Evolutionary conservation across 1,140 invertebrate genomes (phyloP).

Genomic region (Uloborus diversus): DNA sequence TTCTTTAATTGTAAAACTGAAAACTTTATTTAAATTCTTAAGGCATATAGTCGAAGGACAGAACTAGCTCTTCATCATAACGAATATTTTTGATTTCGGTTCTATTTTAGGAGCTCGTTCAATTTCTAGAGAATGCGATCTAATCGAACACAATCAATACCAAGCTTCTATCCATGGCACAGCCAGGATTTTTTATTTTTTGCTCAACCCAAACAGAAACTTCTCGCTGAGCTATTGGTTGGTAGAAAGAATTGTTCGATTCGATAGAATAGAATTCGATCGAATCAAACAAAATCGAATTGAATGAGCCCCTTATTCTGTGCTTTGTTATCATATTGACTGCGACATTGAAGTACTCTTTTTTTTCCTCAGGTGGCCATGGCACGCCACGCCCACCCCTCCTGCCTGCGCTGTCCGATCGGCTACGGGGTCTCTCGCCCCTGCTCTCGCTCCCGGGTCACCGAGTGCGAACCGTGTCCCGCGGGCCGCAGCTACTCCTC

Average conservation of each 20-base stretch:
- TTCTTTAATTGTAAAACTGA: no score
- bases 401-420: constrained; percentile 41
- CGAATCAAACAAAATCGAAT: no score
- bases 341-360: not conserved
- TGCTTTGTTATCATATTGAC: not conserved
- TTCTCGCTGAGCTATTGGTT: not conserved
- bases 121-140: no score
- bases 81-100: no score
- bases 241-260: not conserved
- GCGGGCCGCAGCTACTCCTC: constrained; percentile 66
- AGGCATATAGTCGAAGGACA: no score
- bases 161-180: not conserved
- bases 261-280: not conserved
- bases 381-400: constrained; percentile 32
- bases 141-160: no score
- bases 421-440: constrained; percentile 36
- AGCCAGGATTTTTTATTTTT: not conserved
- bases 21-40: no score
- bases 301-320: not conserved
- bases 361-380: constrained; percentile 17
- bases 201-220: no score
- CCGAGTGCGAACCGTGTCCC: constrained; percentile 65
- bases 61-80: no score
- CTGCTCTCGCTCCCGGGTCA: constrained; percentile 35
- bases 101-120: no score